These are phyloP conservation scores for Spheniscus humboldti DNA, from an alignment of 2,797 vertebrate genomes.

Conservation along the genomic window DNA sequence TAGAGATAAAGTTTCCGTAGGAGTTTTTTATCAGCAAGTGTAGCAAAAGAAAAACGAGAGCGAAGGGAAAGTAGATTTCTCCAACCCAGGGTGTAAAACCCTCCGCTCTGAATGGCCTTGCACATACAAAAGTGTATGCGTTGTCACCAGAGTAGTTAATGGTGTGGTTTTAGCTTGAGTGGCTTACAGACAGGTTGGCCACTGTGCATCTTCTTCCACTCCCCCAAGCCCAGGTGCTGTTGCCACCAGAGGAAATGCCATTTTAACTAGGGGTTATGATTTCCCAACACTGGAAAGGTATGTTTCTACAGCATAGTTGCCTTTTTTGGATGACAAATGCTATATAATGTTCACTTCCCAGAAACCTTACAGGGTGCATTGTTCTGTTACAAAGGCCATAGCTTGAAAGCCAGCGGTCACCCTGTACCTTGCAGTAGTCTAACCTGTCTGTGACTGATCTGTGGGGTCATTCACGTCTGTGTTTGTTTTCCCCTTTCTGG, in stretches of 20 bases:
- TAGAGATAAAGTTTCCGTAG: neutral
- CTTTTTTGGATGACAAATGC: neutral
- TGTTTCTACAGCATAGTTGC: neutral
- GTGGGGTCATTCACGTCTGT: neutral
- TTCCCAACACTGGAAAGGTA: neutral
- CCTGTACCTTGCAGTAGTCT: neutral
- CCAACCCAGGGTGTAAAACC: neutral
- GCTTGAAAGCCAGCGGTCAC: neutral
- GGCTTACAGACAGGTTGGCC: neutral
- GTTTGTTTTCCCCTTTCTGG: neutral
- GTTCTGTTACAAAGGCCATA: neutral
- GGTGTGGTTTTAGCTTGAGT: neutral
- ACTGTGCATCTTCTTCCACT: neutral
- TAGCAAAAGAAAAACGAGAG: neutral
- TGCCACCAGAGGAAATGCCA: neutral
- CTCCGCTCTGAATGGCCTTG: neutral
- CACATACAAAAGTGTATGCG: fast-evolving
- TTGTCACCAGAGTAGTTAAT: neutral
- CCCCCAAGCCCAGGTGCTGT: neutral
- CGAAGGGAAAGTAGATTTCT: neutral
- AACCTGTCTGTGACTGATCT: neutral
- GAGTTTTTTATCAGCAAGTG: neutral
- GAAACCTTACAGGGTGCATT: neutral
- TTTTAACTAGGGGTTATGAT: neutral
- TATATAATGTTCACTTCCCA: neutral